phyloP scores from a whole-genome alignment of 2,888 invertebrate genomes.

The Tanypteryx hageni region DNA sequence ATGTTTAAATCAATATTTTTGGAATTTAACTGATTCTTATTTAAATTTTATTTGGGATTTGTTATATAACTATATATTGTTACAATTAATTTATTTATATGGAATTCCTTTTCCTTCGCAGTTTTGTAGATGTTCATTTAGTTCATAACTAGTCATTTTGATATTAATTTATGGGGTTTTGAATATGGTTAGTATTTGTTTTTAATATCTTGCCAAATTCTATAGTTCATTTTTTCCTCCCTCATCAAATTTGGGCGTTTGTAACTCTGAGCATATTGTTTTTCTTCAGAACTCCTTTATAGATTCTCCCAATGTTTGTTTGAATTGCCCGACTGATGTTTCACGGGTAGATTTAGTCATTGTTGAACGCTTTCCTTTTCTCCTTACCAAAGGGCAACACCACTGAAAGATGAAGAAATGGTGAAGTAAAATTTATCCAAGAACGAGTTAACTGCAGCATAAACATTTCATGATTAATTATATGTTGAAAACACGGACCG shows the following conservation, averaged over 20 bases:
- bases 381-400: background rate
- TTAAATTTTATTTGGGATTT: too few relatives aligned
- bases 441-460: background rate
- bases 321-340: background rate
- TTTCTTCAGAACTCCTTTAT: background rate
- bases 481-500: too few relatives aligned
- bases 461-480: too few relatives aligned
- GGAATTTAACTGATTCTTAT: too few relatives aligned
- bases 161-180: too few relatives aligned
- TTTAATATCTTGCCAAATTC: background rate
- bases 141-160: too few relatives aligned
- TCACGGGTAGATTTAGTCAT: background rate
- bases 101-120: too few relatives aligned
- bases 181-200: background rate
- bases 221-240: background rate
- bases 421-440: background rate
- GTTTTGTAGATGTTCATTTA: too few relatives aligned
- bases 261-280: background rate
- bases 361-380: background rate
- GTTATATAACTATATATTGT: too few relatives aligned
- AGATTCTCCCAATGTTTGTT: background rate
- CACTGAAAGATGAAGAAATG: background rate
- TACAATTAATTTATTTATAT: too few relatives aligned
- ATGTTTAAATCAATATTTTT: too few relatives aligned
- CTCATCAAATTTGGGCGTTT: constrained; percentile 2